A percentile compares a stretch with the other conserved stretches of the same genome.
phyloP scores from a whole-genome alignment of 1,140 invertebrate species.

The Drosophila subobscura region DNA sequence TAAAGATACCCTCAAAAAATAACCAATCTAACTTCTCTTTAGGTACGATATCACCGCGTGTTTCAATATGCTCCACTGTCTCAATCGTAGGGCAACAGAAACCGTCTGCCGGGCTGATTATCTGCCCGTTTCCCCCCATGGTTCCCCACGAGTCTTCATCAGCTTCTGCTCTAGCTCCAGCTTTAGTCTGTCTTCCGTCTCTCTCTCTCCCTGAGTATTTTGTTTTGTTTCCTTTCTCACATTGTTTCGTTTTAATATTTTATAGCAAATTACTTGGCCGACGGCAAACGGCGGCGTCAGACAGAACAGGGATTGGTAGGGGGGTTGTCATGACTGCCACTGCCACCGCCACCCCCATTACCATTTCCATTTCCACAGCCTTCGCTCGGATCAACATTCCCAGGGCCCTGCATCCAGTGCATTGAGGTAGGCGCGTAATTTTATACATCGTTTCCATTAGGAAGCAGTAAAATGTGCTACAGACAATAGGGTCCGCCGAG shows the following conservation, averaged over 20 bases:
- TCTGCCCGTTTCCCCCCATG: constrained; percentile 9
- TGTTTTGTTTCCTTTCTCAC: constrained; percentile 64
- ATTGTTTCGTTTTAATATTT: constrained; percentile 71
- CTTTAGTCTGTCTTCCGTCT: background rate
- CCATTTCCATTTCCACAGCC: background rate
- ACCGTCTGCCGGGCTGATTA: constrained; percentile 57
- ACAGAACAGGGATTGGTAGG: constrained; percentile 1
- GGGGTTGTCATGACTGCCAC: constrained; percentile 6
- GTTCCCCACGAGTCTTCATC: constrained; percentile 12
- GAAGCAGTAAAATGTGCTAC: constrained; percentile 57
- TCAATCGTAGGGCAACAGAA: constrained; percentile 36
- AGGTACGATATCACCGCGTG: too few species aligned
- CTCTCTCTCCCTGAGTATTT: constrained; percentile 26
- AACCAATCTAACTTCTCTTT: too few species aligned
- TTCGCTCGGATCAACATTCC: background rate
- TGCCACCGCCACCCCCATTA: background rate
- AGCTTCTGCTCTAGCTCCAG: constrained; percentile 1
- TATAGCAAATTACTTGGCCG: constrained; percentile 55
- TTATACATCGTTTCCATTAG: constrained; percentile 68
- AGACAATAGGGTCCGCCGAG: constrained; percentile 41
- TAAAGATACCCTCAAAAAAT: too few species aligned
- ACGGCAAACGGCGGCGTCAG: background rate
- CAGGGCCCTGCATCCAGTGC: background rate
- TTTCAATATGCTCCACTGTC: constrained; percentile 9
- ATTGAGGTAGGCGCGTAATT: constrained; percentile 61